phyloP scores from a whole-genome alignment of 2,113 vertebrate species.

The Cottus gobio region DNA sequence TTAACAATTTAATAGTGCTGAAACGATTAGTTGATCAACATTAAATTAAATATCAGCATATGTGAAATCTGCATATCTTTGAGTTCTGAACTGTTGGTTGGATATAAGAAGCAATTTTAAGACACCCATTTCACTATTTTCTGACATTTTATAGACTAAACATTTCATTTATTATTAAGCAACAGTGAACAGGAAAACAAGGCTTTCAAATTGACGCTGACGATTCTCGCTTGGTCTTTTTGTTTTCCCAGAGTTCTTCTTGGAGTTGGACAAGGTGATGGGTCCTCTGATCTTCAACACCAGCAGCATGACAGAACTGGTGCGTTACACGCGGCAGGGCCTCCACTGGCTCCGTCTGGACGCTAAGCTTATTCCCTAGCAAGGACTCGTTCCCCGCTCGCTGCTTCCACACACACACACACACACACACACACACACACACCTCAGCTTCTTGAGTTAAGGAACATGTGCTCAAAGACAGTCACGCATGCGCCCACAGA shows the following conservation, averaged over 20 bases:
- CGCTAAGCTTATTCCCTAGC: constrained; percentile 88
- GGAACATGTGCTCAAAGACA: constrained; percentile 45
- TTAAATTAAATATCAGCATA: not conserved
- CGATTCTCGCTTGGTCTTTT: not conserved
- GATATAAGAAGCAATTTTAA: not conserved
- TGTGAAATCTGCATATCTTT: not conserved
- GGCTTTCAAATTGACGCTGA: not conserved
- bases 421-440: constrained; percentile 43
- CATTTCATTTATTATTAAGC: not conserved
- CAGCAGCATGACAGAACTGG: constrained; percentile 98
- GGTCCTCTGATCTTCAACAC: constrained; percentile 96
- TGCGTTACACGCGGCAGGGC: constrained; percentile 97
- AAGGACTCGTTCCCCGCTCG: constrained; percentile 46
- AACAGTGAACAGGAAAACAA: not conserved
- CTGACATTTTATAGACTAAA: not conserved
- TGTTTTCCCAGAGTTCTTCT: constrained; percentile 91
- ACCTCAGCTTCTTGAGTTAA: constrained; percentile 51
- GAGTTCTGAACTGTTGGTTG: not conserved
- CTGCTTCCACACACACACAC: constrained; percentile 59
- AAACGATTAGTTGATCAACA: not conserved
- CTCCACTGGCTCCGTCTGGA: constrained; percentile 98
- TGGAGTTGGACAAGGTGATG: constrained; percentile 98
- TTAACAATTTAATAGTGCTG: not conserved
- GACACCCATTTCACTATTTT: not conserved
- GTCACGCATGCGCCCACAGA: constrained; percentile 27